Conservation (phyloP, 2,888 invertebrate genomes). For the Malthinus flaveolus region DNA sequence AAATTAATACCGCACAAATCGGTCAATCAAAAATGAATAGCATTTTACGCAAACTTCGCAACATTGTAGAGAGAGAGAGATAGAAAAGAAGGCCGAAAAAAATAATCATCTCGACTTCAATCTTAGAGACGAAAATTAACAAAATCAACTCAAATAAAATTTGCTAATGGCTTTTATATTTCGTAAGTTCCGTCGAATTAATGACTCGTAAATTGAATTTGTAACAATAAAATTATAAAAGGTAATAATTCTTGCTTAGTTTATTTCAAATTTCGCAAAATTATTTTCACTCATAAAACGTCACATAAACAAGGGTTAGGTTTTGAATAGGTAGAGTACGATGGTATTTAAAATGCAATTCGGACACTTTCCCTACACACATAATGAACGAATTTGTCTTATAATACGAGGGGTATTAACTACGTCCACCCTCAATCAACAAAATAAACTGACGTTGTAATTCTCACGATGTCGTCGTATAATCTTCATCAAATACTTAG, state of each 20-base stretch:
- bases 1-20: conserved; percentile 28
- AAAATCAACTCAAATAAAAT: conserved; percentile 7
- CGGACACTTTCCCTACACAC: too few relatives aligned
- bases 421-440: too few relatives aligned
- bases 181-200: conserved; percentile 5
- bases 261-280: too few relatives aligned
- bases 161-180: conserved; percentile 6
- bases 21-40: background rate
- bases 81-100: too few relatives aligned
- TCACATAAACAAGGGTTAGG: background rate
- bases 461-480: too few relatives aligned
- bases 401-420: too few relatives aligned
- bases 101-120: background rate
- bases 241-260: conserved; percentile 1
- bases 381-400: too few relatives aligned
- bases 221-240: conserved; percentile 5
- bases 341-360: too few relatives aligned
- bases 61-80: too few relatives aligned
- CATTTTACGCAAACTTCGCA: too few relatives aligned
- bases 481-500: too few relatives aligned
- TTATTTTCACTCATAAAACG: background rate
- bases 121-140: conserved; percentile 4
- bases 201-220: conserved; percentile 7
- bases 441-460: too few relatives aligned
- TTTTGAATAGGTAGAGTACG: background rate